Percentiles rank a stretch among this genome's conserved stretches.
These are phyloP conservation scores for Passerina amoena DNA, from an alignment of 2,113 vertebrate genomes.

Conservation along the genomic window DNA sequence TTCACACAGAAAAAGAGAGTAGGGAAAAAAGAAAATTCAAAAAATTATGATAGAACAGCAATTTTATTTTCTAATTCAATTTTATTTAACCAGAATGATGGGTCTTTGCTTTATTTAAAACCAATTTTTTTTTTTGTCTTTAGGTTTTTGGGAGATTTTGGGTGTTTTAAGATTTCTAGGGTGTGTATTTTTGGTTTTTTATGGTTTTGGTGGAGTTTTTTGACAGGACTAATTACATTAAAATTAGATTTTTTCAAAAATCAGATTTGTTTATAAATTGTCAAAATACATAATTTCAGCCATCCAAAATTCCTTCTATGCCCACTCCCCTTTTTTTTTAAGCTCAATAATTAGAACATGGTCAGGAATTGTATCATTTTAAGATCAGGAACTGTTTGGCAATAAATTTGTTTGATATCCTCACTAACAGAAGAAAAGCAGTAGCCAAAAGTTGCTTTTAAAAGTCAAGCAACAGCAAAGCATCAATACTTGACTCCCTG, in stretches of 20 bases:
- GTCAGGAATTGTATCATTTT: not conserved
- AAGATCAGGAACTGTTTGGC: not conserved
- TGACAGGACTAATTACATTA: not conserved
- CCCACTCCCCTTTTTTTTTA: not conserved
- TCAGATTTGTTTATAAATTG: not conserved
- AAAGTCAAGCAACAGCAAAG: not conserved
- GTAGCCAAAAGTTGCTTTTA: not conserved
- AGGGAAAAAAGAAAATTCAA: not conserved
- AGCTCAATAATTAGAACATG: not conserved
- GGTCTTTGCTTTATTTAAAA: not conserved
- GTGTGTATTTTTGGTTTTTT: too few relatives aligned
- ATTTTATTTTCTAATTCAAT: not conserved
- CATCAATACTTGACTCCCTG: not conserved
- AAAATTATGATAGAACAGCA: not conserved
- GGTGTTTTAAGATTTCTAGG: not conserved
- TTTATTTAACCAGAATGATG: not conserved
- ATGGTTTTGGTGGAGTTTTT: not conserved
- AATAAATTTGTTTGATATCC: not conserved
- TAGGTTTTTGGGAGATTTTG: not conserved
- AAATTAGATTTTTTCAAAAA: not conserved
- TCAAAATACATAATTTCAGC: not conserved
- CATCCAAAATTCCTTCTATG: not conserved
- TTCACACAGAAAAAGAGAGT: not conserved
- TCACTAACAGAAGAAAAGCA: not conserved
- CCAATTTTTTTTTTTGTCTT: not conserved